Base-by-base conservation (phyloP, 2,797 vertebrate genomes). In the Rhinogobio ventralis region DNA sequence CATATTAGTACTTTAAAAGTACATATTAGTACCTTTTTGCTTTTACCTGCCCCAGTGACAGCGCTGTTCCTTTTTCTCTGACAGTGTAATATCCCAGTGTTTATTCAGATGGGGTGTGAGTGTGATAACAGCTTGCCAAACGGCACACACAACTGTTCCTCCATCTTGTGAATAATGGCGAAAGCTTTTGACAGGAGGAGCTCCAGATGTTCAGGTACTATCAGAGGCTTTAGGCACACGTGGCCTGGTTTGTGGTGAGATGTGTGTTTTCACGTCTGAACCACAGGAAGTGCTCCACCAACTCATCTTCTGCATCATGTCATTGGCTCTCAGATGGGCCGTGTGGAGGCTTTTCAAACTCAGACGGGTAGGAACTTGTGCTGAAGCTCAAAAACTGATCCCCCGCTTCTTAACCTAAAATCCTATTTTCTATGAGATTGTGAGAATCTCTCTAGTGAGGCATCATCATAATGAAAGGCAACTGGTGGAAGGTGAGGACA, bases 401-500 rank as follows among this genome's bases (percentile, higher is more conserved):
- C n/a, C 36, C 15, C n/a, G 1, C 42, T 71, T 7, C n/a, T n/a
- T 28, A 28, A 42, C 39, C 39, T 42, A 9, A 42, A 42, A 9
- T 42, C 39, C 9, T 42, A 42, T 42, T 42, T 42, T 42, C 39
- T 42, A 36, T 36, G 39, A 42, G 39, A 9, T 2, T 42, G 17
- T 51, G 10, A 10, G 30, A 11, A 10, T 30, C 45, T 51, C 28
- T 28, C 36, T 25, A 10, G 71, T 33, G 72, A 20, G 28, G 3
- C 45, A 72, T 53, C 46, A 30, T 30, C 28, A 46, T 82, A 17
- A n/a, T 64, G 25, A 36, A 49, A 49, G 20, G 5, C 80, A 82
- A 23, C 25, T 28, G 36, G 49, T 30, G 77, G 45, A 81, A 39
- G 71, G 23, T 15, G 75, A 28, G 75, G 36, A 66, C 20, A 83